Evolutionary conservation across 2,888 invertebrate species (phyloP), one percentile per base, ranked within the genome.

Genomic region (Temnothorax rugatulus): DNA sequence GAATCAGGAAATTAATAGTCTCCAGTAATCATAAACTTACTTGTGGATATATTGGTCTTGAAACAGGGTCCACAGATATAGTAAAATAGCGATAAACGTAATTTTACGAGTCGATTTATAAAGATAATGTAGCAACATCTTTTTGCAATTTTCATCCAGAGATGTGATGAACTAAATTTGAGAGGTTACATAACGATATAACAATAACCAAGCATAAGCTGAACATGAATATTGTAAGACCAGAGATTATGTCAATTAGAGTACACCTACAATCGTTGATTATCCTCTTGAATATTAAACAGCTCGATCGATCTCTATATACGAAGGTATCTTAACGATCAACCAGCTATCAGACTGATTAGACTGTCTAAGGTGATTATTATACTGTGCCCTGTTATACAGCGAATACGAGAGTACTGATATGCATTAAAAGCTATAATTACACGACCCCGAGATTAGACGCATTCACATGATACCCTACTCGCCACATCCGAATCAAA

Each of bases 311-410:
- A 38, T 52, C 0, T 4, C 4, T 52, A 47, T 21, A 38, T 13
- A 38, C 18, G 52, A 38, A 18, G 3, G 25, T 75, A 47, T 64
- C 15, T 13, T 38, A 61, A 21, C 21, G 63, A 75, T 63, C 61
- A 75, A 61, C 11, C 44, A 21, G 61, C 38, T 63, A 63, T 63
- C 38, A 76, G 2, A 50, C 38, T 64, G 76, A 76, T 76, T 61
- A 63, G 29, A 76, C 21, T 38, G 57, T 21, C 25, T 52, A 64
- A 50, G 50, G 5, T 64, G 34, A 38, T 76, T 52, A 76, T 1
- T 1, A 64, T 4, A 29, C 2, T 25, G 15, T 34, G 34, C 34
- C 25, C 1, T 75, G 21, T 21, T 50, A 50, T 63, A 61, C n/a
- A 34, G 13, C 15, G 21, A 15, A 21, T n/a, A 15, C 7, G 2